A percentile compares a stretch with the other conserved stretches of the same genome.
Evolutionary conservation across 2,797 vertebrate genomes (phyloP).

Genomic region (Enteromius fasciolatus): DNA sequence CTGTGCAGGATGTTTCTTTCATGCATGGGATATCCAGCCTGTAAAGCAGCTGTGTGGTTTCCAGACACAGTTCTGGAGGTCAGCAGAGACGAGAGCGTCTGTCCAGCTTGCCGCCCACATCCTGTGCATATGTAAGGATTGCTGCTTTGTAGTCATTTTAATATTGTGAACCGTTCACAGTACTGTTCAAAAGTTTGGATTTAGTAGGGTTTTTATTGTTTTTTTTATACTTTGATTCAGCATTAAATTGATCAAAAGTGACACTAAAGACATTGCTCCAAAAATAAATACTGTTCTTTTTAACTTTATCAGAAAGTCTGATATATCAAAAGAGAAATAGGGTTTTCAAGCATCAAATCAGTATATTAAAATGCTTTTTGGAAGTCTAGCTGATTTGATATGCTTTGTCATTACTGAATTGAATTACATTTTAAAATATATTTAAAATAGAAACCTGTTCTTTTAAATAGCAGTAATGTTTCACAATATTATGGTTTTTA

Average conservation of each 20-base stretch:
- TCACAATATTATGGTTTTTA: not conserved
- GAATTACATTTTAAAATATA: not conserved
- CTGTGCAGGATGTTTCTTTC: conserved; percentile 86
- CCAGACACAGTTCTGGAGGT: conserved; percentile 89
- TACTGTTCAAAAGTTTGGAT: not conserved
- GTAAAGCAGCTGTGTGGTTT: conserved; percentile 90
- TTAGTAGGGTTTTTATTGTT: not conserved
- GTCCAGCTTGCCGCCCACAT: conserved; percentile 82
- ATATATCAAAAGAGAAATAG: not conserved
- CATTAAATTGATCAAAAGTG: not conserved
- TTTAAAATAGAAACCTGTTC: not conserved
- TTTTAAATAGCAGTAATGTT: not conserved
- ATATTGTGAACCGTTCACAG: not conserved
- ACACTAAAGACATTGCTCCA: not conserved
- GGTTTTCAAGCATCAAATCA: not conserved
- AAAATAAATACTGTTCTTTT: not conserved
- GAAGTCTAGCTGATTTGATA: not conserved
- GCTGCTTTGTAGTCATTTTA: not conserved
- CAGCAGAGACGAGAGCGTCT: conserved; percentile 83
- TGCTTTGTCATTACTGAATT: not conserved
- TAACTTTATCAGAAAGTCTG: not conserved
- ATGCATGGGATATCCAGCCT: conserved; percentile 87
- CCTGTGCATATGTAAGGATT: conserved; percentile 87
- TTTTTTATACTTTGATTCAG: not conserved
- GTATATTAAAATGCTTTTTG: not conserved